Base-by-base conservation (phyloP, 2,797 vertebrate species). In the Dermochelys coriacea region DNA sequence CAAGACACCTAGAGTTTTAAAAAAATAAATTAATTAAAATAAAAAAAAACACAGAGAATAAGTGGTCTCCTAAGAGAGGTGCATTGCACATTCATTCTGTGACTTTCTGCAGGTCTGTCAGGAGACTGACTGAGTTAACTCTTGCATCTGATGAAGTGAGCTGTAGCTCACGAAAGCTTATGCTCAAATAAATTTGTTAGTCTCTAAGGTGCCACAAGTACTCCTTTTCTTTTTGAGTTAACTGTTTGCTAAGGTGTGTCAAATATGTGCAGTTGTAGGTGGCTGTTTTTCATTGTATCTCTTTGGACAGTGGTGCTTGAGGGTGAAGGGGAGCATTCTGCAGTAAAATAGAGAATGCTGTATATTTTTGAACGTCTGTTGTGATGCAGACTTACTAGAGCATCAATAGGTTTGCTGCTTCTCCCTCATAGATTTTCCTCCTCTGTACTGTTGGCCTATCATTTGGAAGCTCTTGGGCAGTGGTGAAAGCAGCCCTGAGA, bases 361-460 rank as follows among this genome's bases (percentile, higher is more conserved):
- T 18, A 0, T 2, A 0, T 29, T 80, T 10, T 47, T 8, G 37
- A 15, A 57, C 71, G 61, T 41, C 54, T 0, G 2, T 1, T 21
- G 12, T 49, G 57, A 8, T 18, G 27, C 83, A 77, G 87, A 21
- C 82, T 59, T n/a, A 84, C 2, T 0, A 45, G 61, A 52, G n/a
- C 34, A 2, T 57, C 14, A 45, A 0, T 12, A 3, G 5, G 3
- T 78, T 71, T 47, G 50, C 87, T 14, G 12, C 10, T 47, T 15
- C 61, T 19, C 29, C 45, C 71, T 81, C 71, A 55, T 1, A 3
- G 21, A 2, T 3, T 1, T 3, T 74, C 37, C 75, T 84, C 59
- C 68, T 45, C 29, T 0, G 47, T 1, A 27, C 85, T 45, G 34
- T 31, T 57, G 47, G 29, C 8, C 0, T 37, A 54, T 82, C 45